Base-by-base conservation (phyloP, 2,113 vertebrate species). In the Plectropomus leopardus region DNA sequence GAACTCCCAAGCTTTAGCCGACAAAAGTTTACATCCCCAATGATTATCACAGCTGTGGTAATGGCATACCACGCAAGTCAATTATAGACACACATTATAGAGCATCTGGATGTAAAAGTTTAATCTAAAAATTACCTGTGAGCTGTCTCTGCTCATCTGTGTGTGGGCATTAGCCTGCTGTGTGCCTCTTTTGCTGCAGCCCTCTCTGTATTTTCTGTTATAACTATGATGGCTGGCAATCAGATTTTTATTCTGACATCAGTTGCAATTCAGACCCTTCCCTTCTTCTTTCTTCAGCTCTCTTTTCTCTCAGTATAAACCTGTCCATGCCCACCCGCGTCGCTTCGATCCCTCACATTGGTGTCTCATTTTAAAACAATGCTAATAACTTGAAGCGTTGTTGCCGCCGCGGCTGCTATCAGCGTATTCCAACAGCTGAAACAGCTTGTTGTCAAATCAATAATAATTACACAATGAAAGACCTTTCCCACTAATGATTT, bases 401-500 rank as follows among this genome's bases (percentile, higher is more conserved):
- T 74, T 85, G 66, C 78, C 58, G 76, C 66, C 0, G 15, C 47
- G 34, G 54, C 61, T 71, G 84, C 84, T 82, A 85, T 89, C 79
- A 74, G 78, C 40, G 48, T 61, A 40, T 79, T 88, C 48, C 45
- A 45, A 78, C 4, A 26, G 78, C 79, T 84, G 79, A 86, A 92
- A 78, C 88, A 83, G 86, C 77, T 83, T 85, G 76, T 88, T 90
- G 86, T 90, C 89, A 85, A 84, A 93, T 95, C 92, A 89, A 94
- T 94, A 94, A 91, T 93, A 92, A 93, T 93, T 93, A 93, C 78
- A 78, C 68, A 21, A 92, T 85, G 61, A 90, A 90, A 86, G 81
- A 74, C 64, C 48, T 72, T 85, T 87, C 60, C 78, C 81, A 51
- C 83, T 92, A 89, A 89, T 88, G 88, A 89, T 86, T 88, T 90